phyloP scores from a whole-genome alignment of 2,797 vertebrate species.

The Gymnoscopelus microlampas region DNA sequence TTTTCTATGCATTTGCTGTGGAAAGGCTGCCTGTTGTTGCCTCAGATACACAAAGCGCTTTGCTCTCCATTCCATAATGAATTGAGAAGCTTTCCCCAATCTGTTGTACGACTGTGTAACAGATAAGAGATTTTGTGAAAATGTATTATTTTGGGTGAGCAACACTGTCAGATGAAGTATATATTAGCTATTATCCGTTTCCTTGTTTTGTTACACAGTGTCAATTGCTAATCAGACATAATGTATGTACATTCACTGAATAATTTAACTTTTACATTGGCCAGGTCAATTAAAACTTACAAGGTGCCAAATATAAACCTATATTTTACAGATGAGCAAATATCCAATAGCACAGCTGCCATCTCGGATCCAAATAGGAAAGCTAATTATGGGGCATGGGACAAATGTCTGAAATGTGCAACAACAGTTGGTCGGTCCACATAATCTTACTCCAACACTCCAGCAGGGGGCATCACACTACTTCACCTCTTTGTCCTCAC shows the following conservation, averaged over 20 bases:
- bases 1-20: slow-evolving; percentile 75
- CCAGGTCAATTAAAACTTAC: too few relatives aligned
- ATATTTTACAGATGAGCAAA: slow-evolving; percentile 5
- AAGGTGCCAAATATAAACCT: not conserved
- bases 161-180: too few relatives aligned
- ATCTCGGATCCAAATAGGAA: slow-evolving; percentile 24
- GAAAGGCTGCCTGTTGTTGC: slow-evolving; percentile 54
- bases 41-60: slow-evolving; percentile 43
- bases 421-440: slow-evolving; percentile 7
- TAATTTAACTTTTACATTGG: too few relatives aligned
- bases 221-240: too few relatives aligned
- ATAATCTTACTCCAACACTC: slow-evolving; percentile 21
- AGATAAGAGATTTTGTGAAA: too few relatives aligned
- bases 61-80: slow-evolving; percentile 34
- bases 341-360: not conserved
- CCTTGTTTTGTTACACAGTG: too few relatives aligned
- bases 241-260: too few relatives aligned
- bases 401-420: slow-evolving; percentile 11
- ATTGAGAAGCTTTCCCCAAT: not conserved
- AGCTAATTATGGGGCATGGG: slow-evolving; percentile 7
- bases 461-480: slow-evolving; percentile 29
- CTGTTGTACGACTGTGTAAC: too few relatives aligned
- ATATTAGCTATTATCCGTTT: too few relatives aligned
- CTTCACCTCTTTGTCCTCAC: slow-evolving; percentile 47
- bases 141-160: too few relatives aligned